phyloP scores from a whole-genome alignment of 2,888 invertebrate species.

The Zaprionus obscuricornis region DNA sequence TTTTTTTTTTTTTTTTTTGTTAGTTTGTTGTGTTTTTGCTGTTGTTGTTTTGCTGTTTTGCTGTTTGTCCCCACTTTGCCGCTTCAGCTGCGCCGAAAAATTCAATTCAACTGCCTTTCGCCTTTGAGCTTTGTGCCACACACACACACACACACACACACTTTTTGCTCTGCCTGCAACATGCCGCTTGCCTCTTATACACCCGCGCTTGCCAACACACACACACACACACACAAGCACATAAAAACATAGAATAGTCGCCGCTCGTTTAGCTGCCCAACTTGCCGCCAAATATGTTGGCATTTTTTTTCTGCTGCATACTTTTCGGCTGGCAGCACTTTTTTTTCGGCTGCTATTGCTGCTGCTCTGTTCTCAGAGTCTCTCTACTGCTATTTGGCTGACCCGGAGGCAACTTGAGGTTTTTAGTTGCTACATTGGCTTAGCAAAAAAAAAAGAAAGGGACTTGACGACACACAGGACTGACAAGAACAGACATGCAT shows the following conservation, averaged over 20 bases:
- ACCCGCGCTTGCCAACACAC: constrained; percentile 14
- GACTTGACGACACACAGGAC: constrained; percentile 28
- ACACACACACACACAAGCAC: not conserved
- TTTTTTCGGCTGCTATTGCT: constrained; percentile 21
- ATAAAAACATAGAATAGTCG: constrained; percentile 5
- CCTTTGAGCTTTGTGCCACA: constrained; percentile 65
- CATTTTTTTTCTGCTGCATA: constrained; percentile 67
- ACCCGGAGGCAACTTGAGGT: constrained; percentile 66
- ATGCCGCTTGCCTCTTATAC: constrained; percentile 27
- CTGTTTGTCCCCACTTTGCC: constrained; percentile 52
- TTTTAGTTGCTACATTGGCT: constrained; percentile 72
- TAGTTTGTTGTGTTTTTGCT: no score
- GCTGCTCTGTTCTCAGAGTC: constrained; percentile 11
- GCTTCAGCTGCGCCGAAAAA: constrained; percentile 65
- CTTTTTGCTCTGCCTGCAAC: constrained; percentile 33
- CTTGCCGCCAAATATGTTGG: constrained; percentile 65
- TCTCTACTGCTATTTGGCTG: constrained; percentile 25
- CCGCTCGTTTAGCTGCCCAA: constrained; percentile 27
- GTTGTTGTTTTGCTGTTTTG: constrained; percentile 17
- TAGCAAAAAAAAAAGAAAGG: constrained; percentile 26
- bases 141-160: no score
- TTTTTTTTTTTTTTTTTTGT: not conserved
- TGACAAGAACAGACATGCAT: constrained; percentile 37
- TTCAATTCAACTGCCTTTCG: constrained; percentile 65
- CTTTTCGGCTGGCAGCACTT: constrained; percentile 62